phyloP scores from a whole-genome alignment of 1,140 invertebrate genomes.

The Caerostris extrusa region DNA sequence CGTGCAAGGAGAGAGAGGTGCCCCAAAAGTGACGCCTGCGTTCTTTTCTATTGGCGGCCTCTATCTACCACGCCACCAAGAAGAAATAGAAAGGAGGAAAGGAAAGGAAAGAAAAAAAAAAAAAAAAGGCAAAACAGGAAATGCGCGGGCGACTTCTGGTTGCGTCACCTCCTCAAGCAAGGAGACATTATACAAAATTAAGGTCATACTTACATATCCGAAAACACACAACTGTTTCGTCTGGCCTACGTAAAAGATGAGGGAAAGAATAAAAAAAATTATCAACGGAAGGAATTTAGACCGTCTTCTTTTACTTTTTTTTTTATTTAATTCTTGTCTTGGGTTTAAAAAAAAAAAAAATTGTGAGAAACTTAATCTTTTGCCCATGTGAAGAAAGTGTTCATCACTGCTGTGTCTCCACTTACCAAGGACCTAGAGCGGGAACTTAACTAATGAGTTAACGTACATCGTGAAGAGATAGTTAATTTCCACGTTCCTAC shows the following conservation, averaged over 20 bases:
- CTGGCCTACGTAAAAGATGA: conserved; percentile 23
- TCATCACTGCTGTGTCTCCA: neutral
- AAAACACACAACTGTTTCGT: conserved; percentile 35
- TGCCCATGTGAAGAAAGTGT: conserved; percentile 22
- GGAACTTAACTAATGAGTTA: conserved; percentile 30
- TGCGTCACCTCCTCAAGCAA: neutral
- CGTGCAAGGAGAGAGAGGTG: neutral
- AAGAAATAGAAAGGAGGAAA: neutral
- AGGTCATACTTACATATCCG: conserved; percentile 10
- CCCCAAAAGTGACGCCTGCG: conserved; percentile 32
- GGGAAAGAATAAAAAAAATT: conserved; percentile 9
- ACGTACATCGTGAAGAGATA: neutral
- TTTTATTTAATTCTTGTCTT: too few species aligned
- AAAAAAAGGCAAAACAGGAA: conserved; percentile 29
- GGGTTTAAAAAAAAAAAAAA: too few species aligned
- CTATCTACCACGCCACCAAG: neutral
- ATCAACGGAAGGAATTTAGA: conserved; percentile 19
- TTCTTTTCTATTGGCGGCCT: conserved; percentile 27
- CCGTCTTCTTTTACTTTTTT: neutral
- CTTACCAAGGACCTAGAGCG: conserved; percentile 12
- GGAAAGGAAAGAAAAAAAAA: neutral
- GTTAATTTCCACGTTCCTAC: neutral
- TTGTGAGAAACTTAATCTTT: neutral
- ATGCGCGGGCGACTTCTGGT: conserved; percentile 12
- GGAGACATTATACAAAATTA: conserved; percentile 31